Evolutionary conservation across 2,797 vertebrate species (phyloP).

Genomic region (Mormyrops boulengeri): DNA sequence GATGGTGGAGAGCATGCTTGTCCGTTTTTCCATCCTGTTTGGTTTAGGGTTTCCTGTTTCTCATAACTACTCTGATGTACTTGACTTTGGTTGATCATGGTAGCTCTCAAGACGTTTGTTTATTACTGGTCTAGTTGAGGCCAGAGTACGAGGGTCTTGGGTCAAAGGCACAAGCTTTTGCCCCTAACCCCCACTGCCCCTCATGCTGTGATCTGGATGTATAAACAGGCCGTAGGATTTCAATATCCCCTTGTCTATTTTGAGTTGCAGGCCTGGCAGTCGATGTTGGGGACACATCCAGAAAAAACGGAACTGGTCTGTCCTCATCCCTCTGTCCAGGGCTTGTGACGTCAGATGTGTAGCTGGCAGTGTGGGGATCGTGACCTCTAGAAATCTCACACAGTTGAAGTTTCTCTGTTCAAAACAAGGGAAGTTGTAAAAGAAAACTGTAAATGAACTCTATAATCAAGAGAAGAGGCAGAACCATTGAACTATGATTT

Average conservation of each 20-base stretch:
- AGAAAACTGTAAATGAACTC: neutral
- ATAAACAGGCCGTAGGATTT: neutral
- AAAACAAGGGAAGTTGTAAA: neutral
- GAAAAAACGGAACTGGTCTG: neutral
- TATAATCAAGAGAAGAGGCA: neutral
- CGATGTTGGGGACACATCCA: neutral
- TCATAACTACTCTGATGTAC: neutral
- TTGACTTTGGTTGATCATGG: neutral
- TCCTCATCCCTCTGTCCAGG: neutral
- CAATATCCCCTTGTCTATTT: neutral
- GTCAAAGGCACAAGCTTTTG: neutral
- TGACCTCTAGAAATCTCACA: neutral
- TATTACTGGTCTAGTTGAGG: neutral
- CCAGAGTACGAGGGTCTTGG: neutral
- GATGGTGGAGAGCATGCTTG: neutral
- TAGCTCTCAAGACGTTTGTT: neutral
- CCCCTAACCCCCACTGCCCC: neutral
- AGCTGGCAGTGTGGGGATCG: neutral
- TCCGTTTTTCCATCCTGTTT: neutral
- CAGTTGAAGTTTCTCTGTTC: neutral
- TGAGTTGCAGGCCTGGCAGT: neutral
- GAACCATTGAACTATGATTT: neutral
- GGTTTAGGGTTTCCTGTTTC: conserved; percentile 11
- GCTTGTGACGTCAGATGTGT: neutral
- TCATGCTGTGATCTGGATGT: conserved; percentile 13